Base-by-base conservation (phyloP, 2,888 invertebrate species). In the Crepidodera aurea region DNA sequence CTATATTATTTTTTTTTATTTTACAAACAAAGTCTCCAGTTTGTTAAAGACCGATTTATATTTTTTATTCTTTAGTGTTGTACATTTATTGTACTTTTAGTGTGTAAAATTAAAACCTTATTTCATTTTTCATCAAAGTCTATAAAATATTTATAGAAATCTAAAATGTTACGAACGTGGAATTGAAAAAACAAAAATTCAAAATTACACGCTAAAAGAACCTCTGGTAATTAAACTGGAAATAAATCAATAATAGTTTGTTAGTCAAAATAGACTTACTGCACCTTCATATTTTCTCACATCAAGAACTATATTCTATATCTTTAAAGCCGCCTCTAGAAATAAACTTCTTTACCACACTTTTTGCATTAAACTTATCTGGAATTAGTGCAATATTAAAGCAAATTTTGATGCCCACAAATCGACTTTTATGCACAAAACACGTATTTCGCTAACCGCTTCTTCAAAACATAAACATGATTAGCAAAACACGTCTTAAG, bases 221-320 rank as follows among this genome's bases (percentile, higher is more conserved):
- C 29, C 4, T 7, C 2, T 2, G 10, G 25, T 25, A 3, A 25
- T 25, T n/a, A 25, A 7, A 25, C 25, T 5, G 25, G 25, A 25
- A 25, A 25, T 25, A 25, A 25, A 25, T 25, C 25, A 25, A 25
- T 25, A 25, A 25, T 7, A 25, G 7, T 19, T 44, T 44, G 42
- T 44, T 44, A 44, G 42, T 44, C 42, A 44, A 44, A 44, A 44
- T 44, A 44, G 42, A 44, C 42, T 44, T 44, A 44, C 42, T 19
- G 42, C 42, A 19, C 15, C 7, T 40, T 8, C 6, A 19, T 44
- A 44, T 19, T 44, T 44, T 44, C 42, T 44, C 42, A 44, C 10
- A n/a, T n/a, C n/a, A n/a, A 34, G 34, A 2, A 34, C n/a, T n/a
- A n/a, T n/a, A n/a, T n/a, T n/a, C n/a, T n/a, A n/a, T n/a, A n/a